phyloP scores from a whole-genome alignment of 2,888 invertebrate species.

The Thymelicus lineola region DNA sequence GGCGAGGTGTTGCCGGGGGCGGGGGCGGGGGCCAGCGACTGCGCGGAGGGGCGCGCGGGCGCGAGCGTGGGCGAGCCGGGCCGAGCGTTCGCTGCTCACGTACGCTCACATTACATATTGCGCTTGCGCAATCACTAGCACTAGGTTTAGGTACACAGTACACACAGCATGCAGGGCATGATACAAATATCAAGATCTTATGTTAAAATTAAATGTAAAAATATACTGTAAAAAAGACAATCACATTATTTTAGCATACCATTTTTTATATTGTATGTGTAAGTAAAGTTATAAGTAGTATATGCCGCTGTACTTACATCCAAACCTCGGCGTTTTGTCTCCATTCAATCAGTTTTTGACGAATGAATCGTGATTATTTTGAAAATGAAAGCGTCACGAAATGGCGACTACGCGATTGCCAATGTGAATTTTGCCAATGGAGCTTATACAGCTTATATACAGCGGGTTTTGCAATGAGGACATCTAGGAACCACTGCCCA shows the following conservation, averaged over 20 bases:
- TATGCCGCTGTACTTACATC: constrained; percentile 19
- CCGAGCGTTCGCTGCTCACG: constrained; percentile 62
- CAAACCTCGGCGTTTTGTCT: not conserved
- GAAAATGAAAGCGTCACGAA: constrained; percentile 40
- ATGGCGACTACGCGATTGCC: constrained; percentile 61
- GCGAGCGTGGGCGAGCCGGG: constrained; percentile 68
- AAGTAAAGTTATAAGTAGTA: not conserved
- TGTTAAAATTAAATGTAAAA: too few relatives aligned
- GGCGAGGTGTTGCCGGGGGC: constrained; percentile 53
- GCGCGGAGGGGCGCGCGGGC: constrained; percentile 53
- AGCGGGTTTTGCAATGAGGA: constrained; percentile 52
- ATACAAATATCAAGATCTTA: too few relatives aligned
- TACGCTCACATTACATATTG: constrained; percentile 34
- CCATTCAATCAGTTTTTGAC: constrained; percentile 12
- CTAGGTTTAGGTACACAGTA: not conserved
- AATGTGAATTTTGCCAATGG: constrained; percentile 40
- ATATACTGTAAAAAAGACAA: too few relatives aligned
- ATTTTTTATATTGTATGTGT: not conserved
- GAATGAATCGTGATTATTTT: constrained; percentile 6
- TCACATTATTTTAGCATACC: not conserved
- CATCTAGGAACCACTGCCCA: constrained; percentile 27
- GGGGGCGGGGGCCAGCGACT: constrained; percentile 57
- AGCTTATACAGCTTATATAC: constrained; percentile 60
- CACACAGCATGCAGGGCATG: too few relatives aligned
- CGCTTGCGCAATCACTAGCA: constrained; percentile 2